Conservation (phyloP, 2,888 invertebrate species). For the Druceiella hillmani region DNA sequence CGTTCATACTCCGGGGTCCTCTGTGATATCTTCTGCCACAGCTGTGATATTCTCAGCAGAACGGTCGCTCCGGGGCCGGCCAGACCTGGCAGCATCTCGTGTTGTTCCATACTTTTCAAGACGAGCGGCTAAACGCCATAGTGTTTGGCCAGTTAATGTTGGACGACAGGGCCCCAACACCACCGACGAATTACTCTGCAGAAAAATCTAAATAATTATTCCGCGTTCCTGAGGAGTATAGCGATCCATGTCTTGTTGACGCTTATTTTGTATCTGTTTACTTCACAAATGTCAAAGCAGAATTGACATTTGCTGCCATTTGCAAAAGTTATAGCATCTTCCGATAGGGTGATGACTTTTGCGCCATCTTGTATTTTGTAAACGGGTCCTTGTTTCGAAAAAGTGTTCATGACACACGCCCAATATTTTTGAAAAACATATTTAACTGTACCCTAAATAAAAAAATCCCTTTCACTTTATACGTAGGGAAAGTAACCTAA, state of each 20-base stretch:
- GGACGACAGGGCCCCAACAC: constrained; percentile 3
- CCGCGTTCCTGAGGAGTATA: constrained; percentile 8
- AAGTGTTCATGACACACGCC: no score
- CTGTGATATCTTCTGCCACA: constrained; percentile 10
- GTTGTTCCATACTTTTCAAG: constrained; percentile 6
- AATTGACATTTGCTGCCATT: neutral
- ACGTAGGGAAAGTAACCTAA: no score
- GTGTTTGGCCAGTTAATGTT: constrained; percentile 8
- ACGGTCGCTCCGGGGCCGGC: constrained; percentile 7
- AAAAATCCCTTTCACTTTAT: no score
- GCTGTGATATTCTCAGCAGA: constrained; percentile 7
- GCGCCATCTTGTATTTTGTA: no score
- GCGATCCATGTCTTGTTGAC: constrained; percentile 4
- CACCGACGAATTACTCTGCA: constrained; percentile 6
- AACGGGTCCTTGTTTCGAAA: no score
- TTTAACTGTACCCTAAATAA: no score
- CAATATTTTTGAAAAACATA: no score
- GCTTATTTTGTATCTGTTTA: neutral
- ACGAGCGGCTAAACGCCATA: constrained; percentile 7
- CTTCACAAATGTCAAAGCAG: constrained; percentile 1
- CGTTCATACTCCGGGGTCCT: constrained; percentile 6
- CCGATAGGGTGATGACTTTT: no score
- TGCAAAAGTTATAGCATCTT: neutral
- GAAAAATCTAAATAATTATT: constrained; percentile 7
- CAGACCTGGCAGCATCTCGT: constrained; percentile 2